A percentile compares a stretch with the other conserved stretches of the same genome.
phyloP scores from a whole-genome alignment of 2,113 vertebrate genomes.

The Anhinga rufa region DNA sequence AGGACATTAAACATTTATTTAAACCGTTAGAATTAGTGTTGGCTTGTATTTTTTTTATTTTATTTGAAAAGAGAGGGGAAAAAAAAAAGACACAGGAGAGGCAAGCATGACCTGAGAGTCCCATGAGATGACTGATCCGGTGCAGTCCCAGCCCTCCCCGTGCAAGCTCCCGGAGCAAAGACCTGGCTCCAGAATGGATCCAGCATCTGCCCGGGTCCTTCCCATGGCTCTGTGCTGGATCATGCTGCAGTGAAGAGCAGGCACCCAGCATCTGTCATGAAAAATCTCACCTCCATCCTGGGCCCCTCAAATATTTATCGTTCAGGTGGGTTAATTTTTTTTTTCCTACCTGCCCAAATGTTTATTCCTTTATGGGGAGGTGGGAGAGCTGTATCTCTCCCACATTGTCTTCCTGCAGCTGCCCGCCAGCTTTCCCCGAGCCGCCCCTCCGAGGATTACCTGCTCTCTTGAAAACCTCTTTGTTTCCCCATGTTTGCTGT shows the following conservation, averaged over 20 bases:
- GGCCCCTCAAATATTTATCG: neutral
- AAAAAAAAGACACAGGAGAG: neutral
- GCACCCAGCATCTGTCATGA: neutral
- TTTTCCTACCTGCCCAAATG: neutral
- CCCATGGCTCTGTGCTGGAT: neutral
- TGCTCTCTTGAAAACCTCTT: conserved; percentile 5
- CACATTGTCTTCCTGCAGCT: neutral
- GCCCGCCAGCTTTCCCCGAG: rapidly evolving
- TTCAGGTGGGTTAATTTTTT: neutral
- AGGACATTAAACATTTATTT: conserved; percentile 13
- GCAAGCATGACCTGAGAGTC: neutral
- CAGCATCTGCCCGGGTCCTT: neutral
- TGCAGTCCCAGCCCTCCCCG: rapidly evolving
- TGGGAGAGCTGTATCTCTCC: neutral
- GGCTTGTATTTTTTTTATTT: neutral
- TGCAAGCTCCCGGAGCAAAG: neutral
- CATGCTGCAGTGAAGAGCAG: neutral
- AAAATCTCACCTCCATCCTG: neutral
- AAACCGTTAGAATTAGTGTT: conserved; percentile 22
- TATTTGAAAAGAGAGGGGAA: neutral
- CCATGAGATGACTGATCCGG: neutral
- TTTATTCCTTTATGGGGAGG: neutral
- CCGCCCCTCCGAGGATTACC: neutral
- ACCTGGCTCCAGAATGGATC: neutral
- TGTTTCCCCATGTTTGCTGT: conserved; percentile 28